Conservation (phyloP, 2,113 vertebrate species). For the Eulemur rufifrons region DNA sequence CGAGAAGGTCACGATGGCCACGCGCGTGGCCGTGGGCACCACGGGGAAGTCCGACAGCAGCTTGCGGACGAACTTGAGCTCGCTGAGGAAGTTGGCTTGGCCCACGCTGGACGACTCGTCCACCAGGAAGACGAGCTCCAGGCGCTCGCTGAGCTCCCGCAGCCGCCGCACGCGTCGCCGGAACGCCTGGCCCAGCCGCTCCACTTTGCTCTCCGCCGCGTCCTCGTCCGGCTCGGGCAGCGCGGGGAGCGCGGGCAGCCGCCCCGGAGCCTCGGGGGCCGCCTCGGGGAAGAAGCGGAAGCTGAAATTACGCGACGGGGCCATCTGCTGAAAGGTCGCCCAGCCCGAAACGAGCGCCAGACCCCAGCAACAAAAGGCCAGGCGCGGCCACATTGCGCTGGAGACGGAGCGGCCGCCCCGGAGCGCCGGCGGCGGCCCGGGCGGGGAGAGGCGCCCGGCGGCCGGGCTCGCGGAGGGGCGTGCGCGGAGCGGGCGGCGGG, state of each 20-base stretch:
- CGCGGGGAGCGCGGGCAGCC: background rate
- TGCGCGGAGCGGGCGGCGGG: background rate
- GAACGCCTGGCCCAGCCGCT: constrained; percentile 93
- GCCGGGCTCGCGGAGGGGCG: background rate
- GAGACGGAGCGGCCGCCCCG: constrained; percentile 21
- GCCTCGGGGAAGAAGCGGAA: constrained; percentile 73
- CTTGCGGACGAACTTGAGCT: constrained; percentile 96
- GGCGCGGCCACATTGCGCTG: constrained; percentile 81
- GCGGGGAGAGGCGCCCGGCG: background rate
- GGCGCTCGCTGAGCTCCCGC: constrained; percentile 89
- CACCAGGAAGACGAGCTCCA: constrained; percentile 97
- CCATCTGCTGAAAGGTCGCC: constrained; percentile 70
- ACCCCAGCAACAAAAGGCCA: constrained; percentile 81
- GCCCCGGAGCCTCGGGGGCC: constrained; percentile 1
- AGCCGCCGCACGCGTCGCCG: constrained; percentile 92
- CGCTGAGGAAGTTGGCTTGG: constrained; percentile 93
- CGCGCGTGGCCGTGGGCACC: constrained; percentile 93
- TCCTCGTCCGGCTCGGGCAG: constrained; percentile 79
- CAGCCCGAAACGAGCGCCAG: constrained; percentile 78
- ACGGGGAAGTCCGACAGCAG: constrained; percentile 98
- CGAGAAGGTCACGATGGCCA: constrained; percentile 96
- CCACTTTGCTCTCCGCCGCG: constrained; percentile 90
- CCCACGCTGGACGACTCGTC: constrained; percentile 98
- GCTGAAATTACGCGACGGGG: constrained; percentile 76
- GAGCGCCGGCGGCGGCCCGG: background rate